Base-by-base conservation (phyloP, 1,140 invertebrate genomes). In the Sesamia nonagrioides region DNA sequence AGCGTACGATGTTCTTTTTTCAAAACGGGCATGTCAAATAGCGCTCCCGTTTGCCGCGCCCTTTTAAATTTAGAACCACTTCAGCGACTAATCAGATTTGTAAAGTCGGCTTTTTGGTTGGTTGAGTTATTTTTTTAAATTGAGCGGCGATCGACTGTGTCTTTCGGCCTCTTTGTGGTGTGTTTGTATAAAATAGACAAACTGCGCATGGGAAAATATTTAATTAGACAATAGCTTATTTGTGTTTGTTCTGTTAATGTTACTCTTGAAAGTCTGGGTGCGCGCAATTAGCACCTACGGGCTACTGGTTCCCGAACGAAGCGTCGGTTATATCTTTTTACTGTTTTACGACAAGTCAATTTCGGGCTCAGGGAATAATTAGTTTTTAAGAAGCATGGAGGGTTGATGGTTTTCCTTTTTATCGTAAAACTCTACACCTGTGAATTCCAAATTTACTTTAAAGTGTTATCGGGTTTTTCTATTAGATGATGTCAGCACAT, bases 211-310 rank as follows among this genome's bases (percentile, higher is more conserved):
- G 92, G 92, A 94, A 94, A 93, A 92, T 91, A 94, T 93, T 92
- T 93, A 94, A 94, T 94, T 93, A 94, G 89, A 92, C 91, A 92
- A 94, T 92, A 93, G 91, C 86, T 94, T 92, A 93, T 92, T 92
- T 92, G 89, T 92, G 90, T 94, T 94, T 94, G 92, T 90, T 87
- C 89, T 91, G 92, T 93, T 94, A 94, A 93, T 94, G 92, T 94
- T 87, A 81, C 87, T 92, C 92, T 93, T 93, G 90, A 88, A 88
- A 88, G 77, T 86, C 83, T 89, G 86, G 87, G 82, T 84, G 87
- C 78, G 82, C 74, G 37, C 88, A 92, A 94, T 94, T 94, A 93
- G 84, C 92, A 94, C 91, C 91, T 94, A 73, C 48, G 68, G 80
- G 84, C 89, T 89, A 85, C 89, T 85, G 88, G 87, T 89, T 88